phyloP scores from a whole-genome alignment of 2,888 invertebrate species.

The Drosophila buzzatii region DNA sequence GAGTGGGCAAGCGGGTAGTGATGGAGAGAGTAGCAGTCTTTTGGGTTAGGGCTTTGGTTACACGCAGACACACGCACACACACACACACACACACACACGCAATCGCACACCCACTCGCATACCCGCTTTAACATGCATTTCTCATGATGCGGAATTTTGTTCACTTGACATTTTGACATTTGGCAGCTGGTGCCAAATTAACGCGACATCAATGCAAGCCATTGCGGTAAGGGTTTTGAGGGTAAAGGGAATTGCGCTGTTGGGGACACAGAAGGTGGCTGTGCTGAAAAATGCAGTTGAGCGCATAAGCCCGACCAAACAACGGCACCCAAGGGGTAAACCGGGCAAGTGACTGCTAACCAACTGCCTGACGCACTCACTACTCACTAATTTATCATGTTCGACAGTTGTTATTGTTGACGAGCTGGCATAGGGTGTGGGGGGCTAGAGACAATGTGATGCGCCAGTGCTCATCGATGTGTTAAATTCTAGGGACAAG shows the following conservation, averaged over 20 bases:
- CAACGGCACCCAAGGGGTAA: neutral
- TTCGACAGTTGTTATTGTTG: conserved; percentile 62
- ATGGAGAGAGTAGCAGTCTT: conserved; percentile 14
- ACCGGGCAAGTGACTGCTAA: conserved; percentile 14
- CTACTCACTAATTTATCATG: conserved; percentile 72
- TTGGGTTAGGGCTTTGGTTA: conserved; percentile 31
- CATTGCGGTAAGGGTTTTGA: neutral
- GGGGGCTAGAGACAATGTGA: conserved; percentile 11
- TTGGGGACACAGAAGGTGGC: neutral
- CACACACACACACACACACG: conserved; percentile 5
- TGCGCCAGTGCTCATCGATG: conserved; percentile 22
- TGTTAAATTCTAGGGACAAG: conserved; percentile 35
- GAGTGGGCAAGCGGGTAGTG: neutral
- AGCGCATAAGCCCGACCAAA: conserved; percentile 30
- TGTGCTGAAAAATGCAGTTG: conserved; percentile 55
- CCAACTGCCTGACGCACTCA: conserved; percentile 45
- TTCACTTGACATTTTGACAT: conserved; percentile 79
- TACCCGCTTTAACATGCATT: conserved; percentile 60
- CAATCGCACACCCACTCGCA: conserved; percentile 2
- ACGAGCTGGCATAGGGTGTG: conserved; percentile 27
- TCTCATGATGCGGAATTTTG: conserved; percentile 78
- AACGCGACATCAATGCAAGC: conserved; percentile 57
- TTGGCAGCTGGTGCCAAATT: conserved; percentile 75
- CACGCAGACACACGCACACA: conserved; percentile 4
- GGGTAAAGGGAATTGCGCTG: neutral